Evolutionary conservation across 2,888 invertebrate genomes (phyloP), one percentile per base, ranked within the genome.

Genomic region (Ormyrus thymus): DNA sequence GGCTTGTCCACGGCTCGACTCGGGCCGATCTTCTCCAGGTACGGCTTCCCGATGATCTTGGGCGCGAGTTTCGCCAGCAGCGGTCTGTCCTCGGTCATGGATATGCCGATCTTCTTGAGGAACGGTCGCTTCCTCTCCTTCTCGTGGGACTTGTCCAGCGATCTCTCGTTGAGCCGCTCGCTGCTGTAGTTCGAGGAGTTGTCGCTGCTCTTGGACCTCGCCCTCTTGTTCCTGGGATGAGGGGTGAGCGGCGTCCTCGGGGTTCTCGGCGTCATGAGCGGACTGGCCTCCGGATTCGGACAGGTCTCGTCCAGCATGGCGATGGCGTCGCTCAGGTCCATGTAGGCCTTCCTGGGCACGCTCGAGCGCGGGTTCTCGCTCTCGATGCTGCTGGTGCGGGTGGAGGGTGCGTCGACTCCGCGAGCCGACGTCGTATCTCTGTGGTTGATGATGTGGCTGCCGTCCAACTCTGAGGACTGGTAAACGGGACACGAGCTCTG

Each of bases 181-280:
- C 86, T 88, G 75, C 89, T 88, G 80, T 87, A 89, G 71, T 88
- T 89, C 2, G 88, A 89, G 0, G 89, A 88, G 74, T 89, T 89
- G 72, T 90, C 89, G 80, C 90, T 90, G 81, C 89, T 89, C 82
- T 89, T 90, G 1, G 90, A 90, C 13, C 89, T 83, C 0, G 89
- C 87, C 0, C 89, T 82, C 75, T 88, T 89, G 65, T 83, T 89
- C 0, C 87, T 82, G 3, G 88, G 86, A 55, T 88, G 85, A 0
- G 87, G 86, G 4, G 88, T 89, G n/a, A 87, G 76, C 6, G 89
- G 89, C 0, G 89, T 89, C 69, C 87, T 83, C 0, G 89, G 89
- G 0, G 89, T 89, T 75, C 86, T 82, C 7, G 89, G 88, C 9
- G 88, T 89, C 64, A 88, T 81, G n/a, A 87, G 86, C 59, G 89